Conservation (phyloP, 2,113 vertebrate genomes). For the Gorsachius goisagi region DNA sequence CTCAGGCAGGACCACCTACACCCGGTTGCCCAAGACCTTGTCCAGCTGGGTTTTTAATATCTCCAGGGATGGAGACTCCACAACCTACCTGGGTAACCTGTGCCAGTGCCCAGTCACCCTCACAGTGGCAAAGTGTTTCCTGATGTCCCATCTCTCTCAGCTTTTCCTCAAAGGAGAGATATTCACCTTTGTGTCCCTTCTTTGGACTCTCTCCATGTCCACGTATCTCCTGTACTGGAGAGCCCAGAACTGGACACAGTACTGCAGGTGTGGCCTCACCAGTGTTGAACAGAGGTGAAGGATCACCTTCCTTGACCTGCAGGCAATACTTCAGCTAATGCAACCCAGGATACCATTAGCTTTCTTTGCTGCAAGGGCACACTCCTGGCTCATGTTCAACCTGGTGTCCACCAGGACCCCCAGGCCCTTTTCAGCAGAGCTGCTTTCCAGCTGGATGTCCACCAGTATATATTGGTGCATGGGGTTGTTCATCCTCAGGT, state of each 20-base stretch:
- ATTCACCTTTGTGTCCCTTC: not conserved
- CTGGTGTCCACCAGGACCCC: not conserved
- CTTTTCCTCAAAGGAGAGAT: not conserved
- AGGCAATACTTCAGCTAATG: not conserved
- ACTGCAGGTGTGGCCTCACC: not conserved
- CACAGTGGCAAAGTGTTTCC: not conserved
- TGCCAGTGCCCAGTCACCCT: not conserved
- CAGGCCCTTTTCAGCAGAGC: not conserved
- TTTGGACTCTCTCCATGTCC: not conserved
- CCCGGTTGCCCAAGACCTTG: not conserved
- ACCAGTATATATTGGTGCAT: not conserved
- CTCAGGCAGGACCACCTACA: not conserved
- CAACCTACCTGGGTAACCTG: not conserved
- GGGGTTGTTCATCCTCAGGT: not conserved
- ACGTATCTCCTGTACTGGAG: not conserved
- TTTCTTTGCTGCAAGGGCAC: not conserved
- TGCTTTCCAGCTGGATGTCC: not conserved
- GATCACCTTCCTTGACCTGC: not conserved
- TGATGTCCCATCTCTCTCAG: not conserved
- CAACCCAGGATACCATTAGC: not conserved
- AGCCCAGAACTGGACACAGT: not conserved
- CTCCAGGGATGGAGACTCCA: not conserved
- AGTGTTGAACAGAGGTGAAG: not conserved
- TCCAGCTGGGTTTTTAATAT: not conserved
- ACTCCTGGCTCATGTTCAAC: not conserved